Evolutionary conservation across 2,888 invertebrate genomes (phyloP), one percentile per base, ranked within the genome.

Genomic region (Hypomecis punctinalis): DNA sequence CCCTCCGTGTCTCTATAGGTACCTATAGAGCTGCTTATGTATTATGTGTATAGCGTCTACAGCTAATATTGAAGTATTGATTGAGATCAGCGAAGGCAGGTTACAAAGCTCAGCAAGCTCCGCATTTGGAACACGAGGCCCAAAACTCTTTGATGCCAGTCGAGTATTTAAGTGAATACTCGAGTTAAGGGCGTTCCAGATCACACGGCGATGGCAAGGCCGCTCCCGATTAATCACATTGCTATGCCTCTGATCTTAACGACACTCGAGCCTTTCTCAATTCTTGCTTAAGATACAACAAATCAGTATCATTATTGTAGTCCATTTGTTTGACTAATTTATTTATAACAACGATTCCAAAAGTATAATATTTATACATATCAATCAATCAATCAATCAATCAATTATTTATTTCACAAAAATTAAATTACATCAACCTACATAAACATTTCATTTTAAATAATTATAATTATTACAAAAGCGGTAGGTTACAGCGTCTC

Each of bases 131-230:
- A 75, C 73, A 76, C 65, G 74, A 76, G 77, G 71, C 75, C 78
- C 72, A 69, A 78, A 70, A 70, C 73, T 77, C 86, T 89, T 89
- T 90, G 89, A 89, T 83, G 80, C 78, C 76, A 71, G 74, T 83
- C 68, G 77, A 90, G 86, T 84, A 76, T 81, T 83, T 85, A 86
- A 90, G 89, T 85, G 86, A 84, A 81, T 76, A 66, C 86, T 88
- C 73, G 75, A 79, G 77, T 66, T 71, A 72, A 81, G 82, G 71
- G 77, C 73, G 78, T 80, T 79, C 79, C 75, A 79, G 82, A 82
- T 82, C 83, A 79, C 78, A 83, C 78, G 77, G 76, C 76, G 73
- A 57, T 52, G 43, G 56, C 47, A 65, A 74, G 78, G 79, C 73
- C 74, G 76, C 76, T 80, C 80, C 79, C 82, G 84, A 86, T 87